phyloP scores from a whole-genome alignment of 2,113 vertebrate species.

The Cyanoderma ruficeps region DNA sequence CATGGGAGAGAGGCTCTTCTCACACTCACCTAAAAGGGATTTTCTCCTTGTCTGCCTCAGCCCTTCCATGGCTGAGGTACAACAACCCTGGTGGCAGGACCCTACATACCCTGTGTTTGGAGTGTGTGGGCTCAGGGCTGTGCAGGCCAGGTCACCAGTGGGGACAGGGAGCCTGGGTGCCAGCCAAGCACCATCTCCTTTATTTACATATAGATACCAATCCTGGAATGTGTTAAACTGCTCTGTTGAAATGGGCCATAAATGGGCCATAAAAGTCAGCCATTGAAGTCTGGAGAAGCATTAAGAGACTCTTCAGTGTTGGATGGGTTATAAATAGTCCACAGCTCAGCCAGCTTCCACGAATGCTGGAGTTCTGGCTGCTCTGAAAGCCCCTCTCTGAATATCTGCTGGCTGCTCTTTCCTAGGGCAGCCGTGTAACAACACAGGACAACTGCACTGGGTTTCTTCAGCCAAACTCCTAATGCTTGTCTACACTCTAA shows the following conservation, averaged over 20 bases:
- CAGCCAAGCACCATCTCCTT: background rate
- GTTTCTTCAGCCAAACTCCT: background rate
- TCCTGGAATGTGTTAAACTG: constrained; percentile 16
- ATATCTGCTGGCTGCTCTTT: background rate
- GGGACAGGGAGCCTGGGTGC: background rate
- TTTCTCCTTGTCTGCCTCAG: background rate
- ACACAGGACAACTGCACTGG: background rate
- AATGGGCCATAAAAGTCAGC: constrained; percentile 39
- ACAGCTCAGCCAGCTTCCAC: background rate
- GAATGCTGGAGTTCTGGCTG: background rate
- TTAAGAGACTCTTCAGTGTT: constrained; percentile 46
- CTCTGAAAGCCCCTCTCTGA: background rate
- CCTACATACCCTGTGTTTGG: background rate
- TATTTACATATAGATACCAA: constrained; percentile 20
- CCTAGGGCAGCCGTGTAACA: background rate
- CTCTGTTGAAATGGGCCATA: constrained; percentile 30
- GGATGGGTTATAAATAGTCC: constrained; percentile 13
- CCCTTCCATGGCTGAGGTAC: background rate
- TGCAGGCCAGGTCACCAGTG: background rate
- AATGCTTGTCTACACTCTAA: accelerated
- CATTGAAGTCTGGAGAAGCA: constrained; percentile 32
- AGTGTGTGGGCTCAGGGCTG: background rate
- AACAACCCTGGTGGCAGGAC: background rate
- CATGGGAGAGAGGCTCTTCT: background rate
- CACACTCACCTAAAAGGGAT: background rate